Percentiles rank a stretch among this genome's conserved stretches.
phyloP scores from a whole-genome alignment of 2,888 invertebrate genomes.

The Tinea pellionella region DNA sequence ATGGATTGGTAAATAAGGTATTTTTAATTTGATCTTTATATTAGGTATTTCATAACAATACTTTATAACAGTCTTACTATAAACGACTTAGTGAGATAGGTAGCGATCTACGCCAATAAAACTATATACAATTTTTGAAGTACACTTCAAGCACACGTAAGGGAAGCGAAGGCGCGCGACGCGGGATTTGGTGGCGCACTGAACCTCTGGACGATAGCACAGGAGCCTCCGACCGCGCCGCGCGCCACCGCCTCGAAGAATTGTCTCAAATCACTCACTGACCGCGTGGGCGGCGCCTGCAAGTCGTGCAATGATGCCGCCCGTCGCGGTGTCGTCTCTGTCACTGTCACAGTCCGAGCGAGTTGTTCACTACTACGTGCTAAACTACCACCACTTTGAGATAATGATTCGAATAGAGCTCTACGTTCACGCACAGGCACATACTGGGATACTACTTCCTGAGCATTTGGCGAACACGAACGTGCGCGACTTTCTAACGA shows the following conservation, averaged over 20 bases:
- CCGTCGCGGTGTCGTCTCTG: conserved; percentile 65
- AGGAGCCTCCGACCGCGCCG: conserved; percentile 38
- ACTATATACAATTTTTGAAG: conserved; percentile 37
- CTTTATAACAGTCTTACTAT: conserved; percentile 67
- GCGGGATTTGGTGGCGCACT: conserved; percentile 45
- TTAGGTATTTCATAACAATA: conserved; percentile 65
- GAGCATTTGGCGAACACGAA: conserved; percentile 58
- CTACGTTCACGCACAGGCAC: conserved; percentile 78
- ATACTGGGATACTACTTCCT: conserved; percentile 68
- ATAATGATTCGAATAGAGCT: conserved; percentile 76
- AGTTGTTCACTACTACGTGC: conserved; percentile 75
- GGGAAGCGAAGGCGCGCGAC: conserved; percentile 49
- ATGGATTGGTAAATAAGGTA: background rate
- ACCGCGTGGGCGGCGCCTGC: conserved; percentile 61
- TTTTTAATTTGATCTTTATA: conserved; percentile 43
- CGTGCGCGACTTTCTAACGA: conserved; percentile 52
- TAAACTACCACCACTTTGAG: conserved; percentile 71
- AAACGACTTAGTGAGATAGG: conserved; percentile 59
- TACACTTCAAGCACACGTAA: conserved; percentile 47
- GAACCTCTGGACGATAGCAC: conserved; percentile 37
- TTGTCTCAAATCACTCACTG: conserved; percentile 76
- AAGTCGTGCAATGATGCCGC: conserved; percentile 76
- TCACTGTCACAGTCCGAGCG: conserved; percentile 39
- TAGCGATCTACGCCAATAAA: conserved; percentile 44
- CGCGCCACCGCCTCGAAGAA: conserved; percentile 74